Percentiles rank a stretch among this genome's conserved stretches.
phyloP scores from a whole-genome alignment of 1,140 invertebrate genomes.

The Hirudo medicinalis region DNA sequence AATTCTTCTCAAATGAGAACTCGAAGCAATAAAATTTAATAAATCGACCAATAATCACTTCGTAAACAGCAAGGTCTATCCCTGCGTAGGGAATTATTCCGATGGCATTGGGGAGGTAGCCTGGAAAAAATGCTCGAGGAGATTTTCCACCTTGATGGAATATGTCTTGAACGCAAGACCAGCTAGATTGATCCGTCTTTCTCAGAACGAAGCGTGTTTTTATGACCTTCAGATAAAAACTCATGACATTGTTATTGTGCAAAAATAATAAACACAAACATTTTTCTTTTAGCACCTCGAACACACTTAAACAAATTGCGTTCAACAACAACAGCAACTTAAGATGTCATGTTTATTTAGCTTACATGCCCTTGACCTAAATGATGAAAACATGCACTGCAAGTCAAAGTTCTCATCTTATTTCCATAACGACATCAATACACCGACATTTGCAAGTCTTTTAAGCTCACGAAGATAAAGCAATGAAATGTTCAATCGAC shows the following conservation, averaged over 20 bases:
- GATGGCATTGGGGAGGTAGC: conserved; percentile 79
- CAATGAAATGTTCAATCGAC: no score
- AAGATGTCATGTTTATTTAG: no score
- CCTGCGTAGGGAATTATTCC: conserved; percentile 98
- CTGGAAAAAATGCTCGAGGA: conserved; percentile 65
- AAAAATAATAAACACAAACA: no score
- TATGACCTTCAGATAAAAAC: conserved; percentile 55
- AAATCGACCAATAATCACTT: conserved; percentile 53
- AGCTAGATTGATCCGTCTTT: conserved; percentile 78
- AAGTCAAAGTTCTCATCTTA: neutral
- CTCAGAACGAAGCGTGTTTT: conserved; percentile 89
- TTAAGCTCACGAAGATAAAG: no score
- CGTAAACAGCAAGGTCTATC: conserved; percentile 94
- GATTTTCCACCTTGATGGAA: conserved; percentile 60
- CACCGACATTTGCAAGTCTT: no score
- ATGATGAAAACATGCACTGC: no score
- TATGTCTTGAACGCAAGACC: conserved; percentile 81
- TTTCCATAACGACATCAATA: neutral
- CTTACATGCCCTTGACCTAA: no score
- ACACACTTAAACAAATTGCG: no score
- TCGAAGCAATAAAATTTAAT: neutral
- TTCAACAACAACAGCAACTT: no score
- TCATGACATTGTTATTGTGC: neutral
- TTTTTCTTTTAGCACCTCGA: no score
- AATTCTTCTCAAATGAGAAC: neutral